Base-by-base conservation (phyloP, 2,888 invertebrate genomes). In the Andrena praecox region DNA sequence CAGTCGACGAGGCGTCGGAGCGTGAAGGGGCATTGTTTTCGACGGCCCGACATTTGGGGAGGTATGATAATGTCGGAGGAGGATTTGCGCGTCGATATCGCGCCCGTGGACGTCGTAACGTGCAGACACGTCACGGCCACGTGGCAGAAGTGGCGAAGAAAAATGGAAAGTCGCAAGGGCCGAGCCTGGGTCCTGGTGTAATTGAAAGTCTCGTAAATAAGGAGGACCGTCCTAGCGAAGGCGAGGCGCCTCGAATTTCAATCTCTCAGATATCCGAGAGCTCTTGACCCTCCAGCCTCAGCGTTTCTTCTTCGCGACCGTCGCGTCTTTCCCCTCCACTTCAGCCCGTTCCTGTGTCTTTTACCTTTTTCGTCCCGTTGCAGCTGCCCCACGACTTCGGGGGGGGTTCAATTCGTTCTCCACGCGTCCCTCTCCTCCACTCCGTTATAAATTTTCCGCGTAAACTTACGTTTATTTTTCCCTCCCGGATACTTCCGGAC, bases 141-240 rank as follows among this genome's bases (percentile, higher is more conserved):
- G 69, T 77, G 75, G 56, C 33, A 20, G 33, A 60, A 68, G 68
- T 56, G 62, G 48, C 62, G 56, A 63, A 75, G 76, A 78, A 72
- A 79, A 80, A 81, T 50, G 54, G 50, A 59, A 80, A 74, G 76
- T 77, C 71, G 60, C 54, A 29, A 27, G 64, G 71, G n/a, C 20
- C 20, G 56, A 33, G 71, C 27, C n/a, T n/a, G 35, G 71, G 59
- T 77, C 42, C n/a, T 31, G 33, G 70, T 77, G 81, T 86, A 86
- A 86, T 86, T 86, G 86, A 86, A 86, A 81, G 79, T 84, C 86
- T 70, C 86, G 86, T 86, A 86, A 86, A 86, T 86, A 86, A 86
- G 84, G 56, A 86, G 68, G 70, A 76, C 72, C 76, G 75, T 78
- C 76, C 80, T 70, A 73, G 77, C 52, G 48, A 56, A 56, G 56